Conservation (phyloP, 2,797 vertebrate genomes). For the Arnoldichthys spilopterus region DNA sequence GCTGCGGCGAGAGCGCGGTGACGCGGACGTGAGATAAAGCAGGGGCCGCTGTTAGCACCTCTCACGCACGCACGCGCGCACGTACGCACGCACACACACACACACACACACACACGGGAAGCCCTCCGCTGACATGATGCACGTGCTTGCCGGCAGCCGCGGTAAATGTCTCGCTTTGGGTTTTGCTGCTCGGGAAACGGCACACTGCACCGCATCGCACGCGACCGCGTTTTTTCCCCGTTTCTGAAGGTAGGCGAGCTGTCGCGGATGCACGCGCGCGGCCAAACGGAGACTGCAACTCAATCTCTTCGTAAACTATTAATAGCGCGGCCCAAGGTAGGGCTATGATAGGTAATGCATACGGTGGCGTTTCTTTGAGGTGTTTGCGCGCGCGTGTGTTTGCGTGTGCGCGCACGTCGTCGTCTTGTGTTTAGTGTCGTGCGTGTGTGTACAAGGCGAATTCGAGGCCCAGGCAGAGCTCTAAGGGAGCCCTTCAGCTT, state of each 20-base stretch:
- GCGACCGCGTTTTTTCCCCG: constrained; percentile 49
- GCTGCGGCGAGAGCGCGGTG: constrained; percentile 43
- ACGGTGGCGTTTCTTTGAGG: constrained; percentile 67
- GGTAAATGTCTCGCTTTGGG: background rate
- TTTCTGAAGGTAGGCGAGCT: constrained; percentile 69
- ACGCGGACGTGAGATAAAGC: constrained; percentile 7
- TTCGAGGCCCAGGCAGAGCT: too few species aligned
- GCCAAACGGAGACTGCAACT: constrained; percentile 70
- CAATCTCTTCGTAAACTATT: constrained; percentile 85
- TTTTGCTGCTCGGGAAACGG: constrained; percentile 31
- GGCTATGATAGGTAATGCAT: constrained; percentile 73
- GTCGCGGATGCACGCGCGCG: constrained; percentile 68
- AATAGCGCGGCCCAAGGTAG: constrained; percentile 79
- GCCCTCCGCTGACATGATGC: constrained; percentile 39
- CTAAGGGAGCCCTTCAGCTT: too few species aligned
- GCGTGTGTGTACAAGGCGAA: too few species aligned
- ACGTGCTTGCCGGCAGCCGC: constrained; percentile 69
- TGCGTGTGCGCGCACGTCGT: too few species aligned
- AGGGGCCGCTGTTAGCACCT: constrained; percentile 20
- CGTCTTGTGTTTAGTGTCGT: too few species aligned
- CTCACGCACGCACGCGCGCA: background rate
- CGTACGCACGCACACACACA: background rate
- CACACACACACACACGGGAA: background rate
- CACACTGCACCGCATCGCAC: constrained; percentile 21
- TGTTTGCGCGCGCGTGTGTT: constrained; percentile 22